These are phyloP conservation scores for Dicycla oo DNA, from an alignment of 2,888 invertebrate species.

Conservation along the genomic window DNA sequence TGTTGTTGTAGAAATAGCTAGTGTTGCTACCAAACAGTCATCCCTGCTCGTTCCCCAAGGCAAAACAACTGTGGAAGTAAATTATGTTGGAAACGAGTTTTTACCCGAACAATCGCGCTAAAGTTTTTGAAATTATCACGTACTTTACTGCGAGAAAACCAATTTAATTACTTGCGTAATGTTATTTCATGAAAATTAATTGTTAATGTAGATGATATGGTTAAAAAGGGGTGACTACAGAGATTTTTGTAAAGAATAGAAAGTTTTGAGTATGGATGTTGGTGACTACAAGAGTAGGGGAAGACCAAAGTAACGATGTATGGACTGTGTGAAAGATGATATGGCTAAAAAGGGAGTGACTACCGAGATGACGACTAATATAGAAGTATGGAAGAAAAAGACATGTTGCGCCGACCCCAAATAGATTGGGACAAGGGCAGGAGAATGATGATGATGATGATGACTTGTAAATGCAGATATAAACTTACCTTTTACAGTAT, in stretches of 20 bases:
- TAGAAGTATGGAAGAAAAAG: not conserved
- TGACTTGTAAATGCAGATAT: not conserved
- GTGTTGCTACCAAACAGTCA: conserved; percentile 11
- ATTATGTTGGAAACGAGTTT: conserved; percentile 32
- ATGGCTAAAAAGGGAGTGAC: not conserved
- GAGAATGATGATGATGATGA: not conserved
- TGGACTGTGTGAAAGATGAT: no score
- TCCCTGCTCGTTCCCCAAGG: conserved; percentile 8
- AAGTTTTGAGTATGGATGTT: no score
- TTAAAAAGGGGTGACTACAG: not conserved
- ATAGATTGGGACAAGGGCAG: not conserved
- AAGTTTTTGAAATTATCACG: conserved; percentile 33
- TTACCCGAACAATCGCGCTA: conserved; percentile 15
- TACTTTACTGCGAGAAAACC: not conserved
- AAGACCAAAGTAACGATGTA: no score
- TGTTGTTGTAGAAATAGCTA: not conserved
- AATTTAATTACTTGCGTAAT: conserved; percentile 25
- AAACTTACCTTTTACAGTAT: not conserved
- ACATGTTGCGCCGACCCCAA: not conserved
- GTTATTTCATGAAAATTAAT: conserved; percentile 5
- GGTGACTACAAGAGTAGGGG: no score
- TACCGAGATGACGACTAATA: not conserved
- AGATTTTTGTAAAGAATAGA: no score
- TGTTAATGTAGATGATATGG: not conserved
- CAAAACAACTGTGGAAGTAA: conserved; percentile 32